Evolutionary conservation across 1,140 invertebrate genomes (phyloP).

Genomic region (Goniozus legneri): DNA sequence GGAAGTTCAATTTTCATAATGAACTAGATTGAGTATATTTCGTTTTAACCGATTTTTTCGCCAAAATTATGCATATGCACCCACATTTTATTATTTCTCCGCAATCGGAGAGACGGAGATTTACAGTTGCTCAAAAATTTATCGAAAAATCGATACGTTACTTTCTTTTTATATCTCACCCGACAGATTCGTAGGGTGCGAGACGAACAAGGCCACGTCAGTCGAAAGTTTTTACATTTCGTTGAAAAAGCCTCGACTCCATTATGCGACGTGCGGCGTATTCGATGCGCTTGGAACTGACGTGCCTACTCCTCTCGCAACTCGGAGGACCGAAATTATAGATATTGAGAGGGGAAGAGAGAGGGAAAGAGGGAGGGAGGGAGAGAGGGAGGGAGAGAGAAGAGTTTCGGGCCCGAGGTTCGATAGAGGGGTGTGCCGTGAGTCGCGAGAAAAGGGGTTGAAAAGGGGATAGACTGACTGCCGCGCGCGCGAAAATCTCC

Average conservation of each 20-base stretch:
- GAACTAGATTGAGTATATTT: too few species aligned
- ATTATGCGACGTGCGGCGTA: constrained; percentile 21
- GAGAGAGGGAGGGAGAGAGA: constrained; percentile 10
- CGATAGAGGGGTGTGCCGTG: constrained; percentile 5
- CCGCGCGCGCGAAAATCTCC: constrained; percentile 42
- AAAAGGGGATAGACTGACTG: constrained; percentile 23
- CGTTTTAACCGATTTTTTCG: too few species aligned
- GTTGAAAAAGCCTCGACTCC: constrained; percentile 28
- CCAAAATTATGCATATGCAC: too few species aligned
- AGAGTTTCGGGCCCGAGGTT: constrained; percentile 1
- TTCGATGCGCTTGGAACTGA: constrained; percentile 33
- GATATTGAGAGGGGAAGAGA: constrained; percentile 6
- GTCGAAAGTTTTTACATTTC: constrained; percentile 26
- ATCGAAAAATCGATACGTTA: too few species aligned
- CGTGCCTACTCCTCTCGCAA: constrained; percentile 5
- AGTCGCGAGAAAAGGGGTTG: too few species aligned
- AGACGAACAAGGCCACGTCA: constrained; percentile 19
- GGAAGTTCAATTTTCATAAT: too few species aligned
- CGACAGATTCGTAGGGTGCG: neutral
- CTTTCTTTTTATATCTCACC: too few species aligned
- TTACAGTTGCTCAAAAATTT: too few species aligned
- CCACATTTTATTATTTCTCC: too few species aligned
- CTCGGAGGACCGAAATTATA: constrained; percentile 5
- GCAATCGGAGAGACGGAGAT: too few species aligned
- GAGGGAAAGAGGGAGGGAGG: constrained; percentile 12